Base-by-base conservation (phyloP, 2,888 invertebrate species). In the Pandemis heparana region DNA sequence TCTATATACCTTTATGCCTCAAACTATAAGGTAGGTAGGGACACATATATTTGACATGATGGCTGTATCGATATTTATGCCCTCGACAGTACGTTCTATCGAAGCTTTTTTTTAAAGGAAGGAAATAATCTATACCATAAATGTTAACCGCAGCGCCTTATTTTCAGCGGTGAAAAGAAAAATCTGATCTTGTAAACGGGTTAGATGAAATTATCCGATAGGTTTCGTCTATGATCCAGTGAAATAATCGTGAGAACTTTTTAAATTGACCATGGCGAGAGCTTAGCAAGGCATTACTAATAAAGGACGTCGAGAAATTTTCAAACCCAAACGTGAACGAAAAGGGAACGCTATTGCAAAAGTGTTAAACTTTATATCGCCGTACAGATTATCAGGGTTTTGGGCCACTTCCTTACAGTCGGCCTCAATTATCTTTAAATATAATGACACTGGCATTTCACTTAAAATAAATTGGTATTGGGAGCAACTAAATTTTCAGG, bases 371-470 rank as follows among this genome's bases (percentile, higher is more conserved):
- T 18, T 18, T 18, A 53, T 51, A 51, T 53, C 18, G 53, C 53
- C 18, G 2, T 53, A 53, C 8, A 18, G 51, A 51, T 51, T 51
- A n/a, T 12, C n/a, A 18, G 18, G 53, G 16, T 16, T 16, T 51
- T 51, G 16, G 51, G 18, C 53, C 53, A n/a, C 53, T 53, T 53
- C 18, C 18, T 18, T 18, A 9, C 18, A 8, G 16, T n/a, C 5
- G 53, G 16, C 53, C 14, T 53, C 53, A 53, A 9, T 53, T 53
- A 53, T 53, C 18, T 53, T 53, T 16, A 53, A 53, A 53, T 18
- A 51, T 16, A 53, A 53, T n/a, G 18, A 8, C 16, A 53, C 18
- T 18, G 18, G 9, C 14, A 18, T 53, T 18, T 18, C 18, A 9
- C 16, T 9, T 18, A 12, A 18, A 18, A 53, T 53, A 53, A 53